Evolutionary conservation across 2,888 invertebrate genomes (phyloP), one percentile per base, ranked within the genome.

Genomic region (Tanytarsus gracilentus): DNA sequence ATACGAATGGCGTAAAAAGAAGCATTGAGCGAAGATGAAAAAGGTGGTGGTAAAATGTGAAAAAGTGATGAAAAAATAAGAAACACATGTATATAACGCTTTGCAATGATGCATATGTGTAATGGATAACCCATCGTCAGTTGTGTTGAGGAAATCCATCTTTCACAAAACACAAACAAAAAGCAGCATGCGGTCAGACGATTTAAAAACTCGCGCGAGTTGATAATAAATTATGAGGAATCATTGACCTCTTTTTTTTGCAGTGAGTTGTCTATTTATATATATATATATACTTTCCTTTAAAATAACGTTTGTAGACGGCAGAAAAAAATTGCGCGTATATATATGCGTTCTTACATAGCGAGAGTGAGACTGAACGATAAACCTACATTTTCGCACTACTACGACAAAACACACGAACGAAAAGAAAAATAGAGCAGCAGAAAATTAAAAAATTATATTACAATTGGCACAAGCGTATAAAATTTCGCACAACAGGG

Each of bases 381-480:
- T 55, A 55, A 55, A 55, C 55, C 55, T 55, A 55, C 55, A 55
- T 55, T 55, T 23, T 25, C 55, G 40, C 16, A 55, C 39, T 40
- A 27, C 36, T 36, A 16, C 49, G 25, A 14, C 49, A 26, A 49
- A 49, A 29, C 18, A 29, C 29, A 36, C 9, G 23, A 25, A 25
- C 39, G 39, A 8, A 29, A 21, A 26, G 27, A 55, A 25, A 26
- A 55, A 55, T 55, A 55, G 55, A 55, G 55, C 55, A 55, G 40
- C 23, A 40, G 40, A 55, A 55, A 55, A 55, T 55, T 55, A 55
- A 55, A 55, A 55, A 55, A 55, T 55, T 55, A 55, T 33, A 40
- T 55, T 55, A 55, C 55, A 55, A 55, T 55, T 55, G 55, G 55
- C 55, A 55, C 55, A 55, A 51, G 40, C 40, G 18, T 40, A 39